Evolutionary conservation across 2,113 vertebrate species (phyloP).

Genomic region (Malurus melanocephalus): DNA sequence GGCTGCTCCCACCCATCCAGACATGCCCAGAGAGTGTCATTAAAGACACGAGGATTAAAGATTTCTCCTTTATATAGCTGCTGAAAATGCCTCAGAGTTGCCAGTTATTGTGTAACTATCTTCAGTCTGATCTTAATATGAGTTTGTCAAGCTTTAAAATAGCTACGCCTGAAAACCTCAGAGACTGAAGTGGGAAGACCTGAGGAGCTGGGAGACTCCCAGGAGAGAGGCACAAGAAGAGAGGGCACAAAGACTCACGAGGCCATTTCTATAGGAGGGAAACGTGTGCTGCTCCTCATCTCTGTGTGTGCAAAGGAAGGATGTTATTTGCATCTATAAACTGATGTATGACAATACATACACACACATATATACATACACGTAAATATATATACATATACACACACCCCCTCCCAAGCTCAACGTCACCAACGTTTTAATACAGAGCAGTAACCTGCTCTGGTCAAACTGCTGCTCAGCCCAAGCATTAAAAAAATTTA

Average conservation of each 20-base stretch:
- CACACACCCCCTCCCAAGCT: not conserved
- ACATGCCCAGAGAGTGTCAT: constrained; percentile 11
- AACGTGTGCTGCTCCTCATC: not conserved
- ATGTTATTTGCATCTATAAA: not conserved
- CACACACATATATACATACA: too few relatives aligned
- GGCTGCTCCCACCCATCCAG: constrained; percentile 32
- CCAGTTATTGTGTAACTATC: constrained; percentile 35
- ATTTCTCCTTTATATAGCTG: constrained; percentile 19
- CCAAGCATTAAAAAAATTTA: not conserved
- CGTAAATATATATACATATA: accelerated
- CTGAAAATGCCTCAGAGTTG: not conserved
- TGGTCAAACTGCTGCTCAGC: not conserved
- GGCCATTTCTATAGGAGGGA: not conserved
- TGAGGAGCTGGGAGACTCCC: not conserved
- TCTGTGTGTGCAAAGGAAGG: not conserved
- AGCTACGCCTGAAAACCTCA: not conserved
- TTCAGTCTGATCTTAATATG: not conserved
- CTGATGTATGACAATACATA: not conserved
- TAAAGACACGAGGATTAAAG: constrained; percentile 36
- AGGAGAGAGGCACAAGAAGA: not conserved
- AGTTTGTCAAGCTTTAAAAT: not conserved
- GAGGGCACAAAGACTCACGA: not conserved
- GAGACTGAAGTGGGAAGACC: not conserved
- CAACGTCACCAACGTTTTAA: not conserved
- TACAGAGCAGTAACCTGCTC: not conserved